A percentile compares a stretch with the other conserved stretches of the same genome.
These are phyloP conservation scores for Hippolais icterina DNA, from an alignment of 2,113 vertebrate genomes.

Conservation along the genomic window DNA sequence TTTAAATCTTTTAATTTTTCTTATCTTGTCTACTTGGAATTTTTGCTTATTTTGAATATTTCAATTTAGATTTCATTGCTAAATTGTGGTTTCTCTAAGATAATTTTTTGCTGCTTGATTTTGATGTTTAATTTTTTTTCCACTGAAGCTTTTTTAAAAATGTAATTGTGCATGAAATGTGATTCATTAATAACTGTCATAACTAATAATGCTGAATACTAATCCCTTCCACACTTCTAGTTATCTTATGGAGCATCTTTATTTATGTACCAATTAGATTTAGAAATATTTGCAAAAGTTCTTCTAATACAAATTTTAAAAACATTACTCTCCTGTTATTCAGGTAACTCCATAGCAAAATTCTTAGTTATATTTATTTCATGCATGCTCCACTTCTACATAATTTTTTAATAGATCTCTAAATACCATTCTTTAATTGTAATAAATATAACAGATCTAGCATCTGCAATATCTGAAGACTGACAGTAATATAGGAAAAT, in stretches of 20 bases:
- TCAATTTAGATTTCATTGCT: not conserved
- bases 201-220: not conserved
- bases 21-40: not conserved
- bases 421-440: not conserved
- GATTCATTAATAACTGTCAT: not conserved
- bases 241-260: not conserved
- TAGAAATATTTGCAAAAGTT: not conserved
- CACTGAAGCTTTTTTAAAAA: not conserved
- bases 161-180: not conserved
- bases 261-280: not conserved
- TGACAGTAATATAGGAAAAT: not conserved
- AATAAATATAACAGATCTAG: not conserved
- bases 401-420: not conserved
- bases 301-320: not conserved
- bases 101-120: not conserved
- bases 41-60: not conserved
- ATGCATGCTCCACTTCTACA: not conserved
- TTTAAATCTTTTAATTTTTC: not conserved
- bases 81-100: not conserved
- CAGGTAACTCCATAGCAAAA: not conserved
- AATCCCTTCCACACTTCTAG: not conserved
- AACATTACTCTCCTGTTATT: not conserved
- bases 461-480: not conserved
- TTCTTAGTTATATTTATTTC: not conserved
- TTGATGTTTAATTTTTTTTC: not conserved